Evolutionary conservation across 1,140 invertebrate species (phyloP).

Genomic region (Maniola jurtina): DNA sequence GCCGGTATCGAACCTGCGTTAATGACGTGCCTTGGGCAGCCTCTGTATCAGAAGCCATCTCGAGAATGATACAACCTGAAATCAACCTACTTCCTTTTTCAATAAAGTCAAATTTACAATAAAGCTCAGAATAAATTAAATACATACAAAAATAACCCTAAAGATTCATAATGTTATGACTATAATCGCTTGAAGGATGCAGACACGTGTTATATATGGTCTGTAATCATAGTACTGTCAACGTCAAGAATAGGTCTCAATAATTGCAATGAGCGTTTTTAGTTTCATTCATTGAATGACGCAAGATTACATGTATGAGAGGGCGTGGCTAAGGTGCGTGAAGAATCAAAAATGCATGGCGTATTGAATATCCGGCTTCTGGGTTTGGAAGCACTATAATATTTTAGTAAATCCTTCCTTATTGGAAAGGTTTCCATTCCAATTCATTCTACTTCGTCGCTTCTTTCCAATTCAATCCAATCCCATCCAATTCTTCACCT

Average conservation of each 20-base stretch:
- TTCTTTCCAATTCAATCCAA: too few species aligned
- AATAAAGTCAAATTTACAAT: constrained; percentile 34
- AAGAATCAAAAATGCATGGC: constrained; percentile 19
- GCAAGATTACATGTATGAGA: constrained; percentile 26
- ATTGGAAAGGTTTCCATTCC: too few species aligned
- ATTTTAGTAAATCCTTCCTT: too few species aligned
- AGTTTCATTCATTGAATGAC: constrained; percentile 32
- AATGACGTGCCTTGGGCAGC: constrained; percentile 60
- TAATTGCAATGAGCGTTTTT: constrained; percentile 34
- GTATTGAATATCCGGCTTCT: not conserved
- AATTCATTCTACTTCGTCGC: too few species aligned
- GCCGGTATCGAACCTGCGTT: constrained; percentile 54
- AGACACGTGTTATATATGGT: constrained; percentile 34
- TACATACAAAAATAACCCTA: constrained; percentile 28
- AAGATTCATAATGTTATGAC: constrained; percentile 20
- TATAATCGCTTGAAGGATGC: constrained; percentile 24
- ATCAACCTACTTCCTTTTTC: constrained; percentile 13
- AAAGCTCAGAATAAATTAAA: constrained; percentile 20
- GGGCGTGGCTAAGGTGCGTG: constrained; percentile 17
- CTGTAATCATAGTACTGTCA: constrained; percentile 42
- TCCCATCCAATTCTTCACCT: too few species aligned
- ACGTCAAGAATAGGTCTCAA: constrained; percentile 35
- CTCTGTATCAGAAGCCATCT: constrained; percentile 59
- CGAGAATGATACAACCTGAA: constrained; percentile 23
- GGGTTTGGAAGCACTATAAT: not conserved